Conservation (phyloP, 2,888 invertebrate species). For the Euzophera pinguis region DNA sequence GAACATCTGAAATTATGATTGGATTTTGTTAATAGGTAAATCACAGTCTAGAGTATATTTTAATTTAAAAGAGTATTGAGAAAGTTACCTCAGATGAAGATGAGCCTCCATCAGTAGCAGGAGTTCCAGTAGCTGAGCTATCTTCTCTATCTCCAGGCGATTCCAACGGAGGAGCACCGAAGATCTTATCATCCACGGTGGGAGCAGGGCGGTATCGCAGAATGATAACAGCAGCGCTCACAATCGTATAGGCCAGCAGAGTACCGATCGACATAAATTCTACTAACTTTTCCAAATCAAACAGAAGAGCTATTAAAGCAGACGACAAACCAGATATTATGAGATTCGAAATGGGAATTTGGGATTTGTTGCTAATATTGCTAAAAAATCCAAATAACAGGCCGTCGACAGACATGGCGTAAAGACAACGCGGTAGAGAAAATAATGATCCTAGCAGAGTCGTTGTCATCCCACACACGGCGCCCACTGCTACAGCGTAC, state of each 20-base stretch:
- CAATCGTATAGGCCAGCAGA: slow-evolving; percentile 93
- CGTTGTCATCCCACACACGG: slow-evolving; percentile 95
- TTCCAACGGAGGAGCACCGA: slow-evolving; percentile 69
- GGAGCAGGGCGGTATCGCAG: slow-evolving; percentile 86
- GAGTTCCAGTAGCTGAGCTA: slow-evolving; percentile 81
- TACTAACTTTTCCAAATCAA: slow-evolving; percentile 93
- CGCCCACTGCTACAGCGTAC: slow-evolving; percentile 90
- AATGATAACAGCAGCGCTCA: slow-evolving; percentile 93
- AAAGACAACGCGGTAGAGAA: slow-evolving; percentile 91
- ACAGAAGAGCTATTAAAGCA: slow-evolving; percentile 88
- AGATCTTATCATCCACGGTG: slow-evolving; percentile 67
- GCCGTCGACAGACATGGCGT: slow-evolving; percentile 95
- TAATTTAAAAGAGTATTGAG: too few species aligned
- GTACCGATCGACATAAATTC: slow-evolving; percentile 98
- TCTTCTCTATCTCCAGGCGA: slow-evolving; percentile 80
- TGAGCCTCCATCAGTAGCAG: slow-evolving; percentile 80
- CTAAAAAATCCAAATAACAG: slow-evolving; percentile 90
- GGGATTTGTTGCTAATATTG: slow-evolving; percentile 87
- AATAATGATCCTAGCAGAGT: slow-evolving; percentile 92
- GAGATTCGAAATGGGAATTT: slow-evolving; percentile 88
- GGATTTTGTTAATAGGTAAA: too few species aligned
- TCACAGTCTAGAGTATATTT: too few species aligned
- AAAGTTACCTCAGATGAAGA: slow-evolving; percentile 74
- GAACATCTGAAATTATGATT: slow-evolving; percentile 62
- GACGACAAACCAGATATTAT: slow-evolving; percentile 88